Conservation (phyloP, 2,797 vertebrate genomes). For the Manis crassicaudata region DNA sequence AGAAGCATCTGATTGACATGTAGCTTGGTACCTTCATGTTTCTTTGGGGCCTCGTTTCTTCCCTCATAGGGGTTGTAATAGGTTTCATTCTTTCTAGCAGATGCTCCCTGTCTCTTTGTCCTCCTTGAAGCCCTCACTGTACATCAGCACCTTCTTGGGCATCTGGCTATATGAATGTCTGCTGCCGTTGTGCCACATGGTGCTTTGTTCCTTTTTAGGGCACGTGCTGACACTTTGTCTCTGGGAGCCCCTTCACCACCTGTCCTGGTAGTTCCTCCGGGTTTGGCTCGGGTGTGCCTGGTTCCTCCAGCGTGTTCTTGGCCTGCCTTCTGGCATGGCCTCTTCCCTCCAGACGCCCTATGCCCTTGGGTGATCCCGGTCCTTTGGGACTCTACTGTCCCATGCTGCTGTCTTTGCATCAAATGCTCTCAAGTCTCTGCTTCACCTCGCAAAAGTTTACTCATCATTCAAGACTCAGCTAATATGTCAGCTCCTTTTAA, state of each 20-base stretch:
- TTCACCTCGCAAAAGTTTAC: neutral
- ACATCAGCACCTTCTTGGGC: neutral
- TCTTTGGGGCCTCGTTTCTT: neutral
- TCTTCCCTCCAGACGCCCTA: neutral
- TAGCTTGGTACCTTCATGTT: neutral
- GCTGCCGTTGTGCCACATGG: neutral
- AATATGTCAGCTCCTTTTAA: neutral
- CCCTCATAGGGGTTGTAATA: rapidly evolving
- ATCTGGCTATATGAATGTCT: neutral
- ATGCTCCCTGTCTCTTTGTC: neutral
- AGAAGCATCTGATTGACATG: neutral
- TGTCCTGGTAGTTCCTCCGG: neutral
- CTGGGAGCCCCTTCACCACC: neutral
- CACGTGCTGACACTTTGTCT: neutral
- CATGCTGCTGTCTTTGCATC: neutral
- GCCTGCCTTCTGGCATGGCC: neutral
- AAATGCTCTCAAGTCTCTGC: neutral
- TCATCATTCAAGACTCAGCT: neutral
- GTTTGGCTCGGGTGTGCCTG: neutral
- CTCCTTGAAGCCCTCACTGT: neutral
- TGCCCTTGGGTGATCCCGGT: neutral
- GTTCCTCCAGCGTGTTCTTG: neutral
- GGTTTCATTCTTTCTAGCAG: neutral
- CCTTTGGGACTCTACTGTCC: neutral
- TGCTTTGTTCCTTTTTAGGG: neutral